These are phyloP conservation scores for Enteromius radiatus DNA, from an alignment of 2,797 vertebrate genomes.

Conservation along the genomic window DNA sequence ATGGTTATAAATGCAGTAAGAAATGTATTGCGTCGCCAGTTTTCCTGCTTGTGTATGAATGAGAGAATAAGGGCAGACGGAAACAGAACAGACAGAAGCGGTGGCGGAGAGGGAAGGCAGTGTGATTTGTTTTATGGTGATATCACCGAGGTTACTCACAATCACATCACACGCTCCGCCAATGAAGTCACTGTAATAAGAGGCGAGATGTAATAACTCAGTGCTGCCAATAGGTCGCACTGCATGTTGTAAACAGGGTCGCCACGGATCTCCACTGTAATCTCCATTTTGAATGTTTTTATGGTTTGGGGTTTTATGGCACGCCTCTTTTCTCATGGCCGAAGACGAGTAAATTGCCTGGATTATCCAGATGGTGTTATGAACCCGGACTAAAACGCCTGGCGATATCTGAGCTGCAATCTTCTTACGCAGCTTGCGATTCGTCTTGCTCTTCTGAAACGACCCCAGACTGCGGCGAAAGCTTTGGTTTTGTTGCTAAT, in stretches of 20 bases:
- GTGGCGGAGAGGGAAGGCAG: background rate
- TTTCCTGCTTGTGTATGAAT: background rate
- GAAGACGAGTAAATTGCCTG: conserved; percentile 15
- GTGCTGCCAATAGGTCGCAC: conserved; percentile 64
- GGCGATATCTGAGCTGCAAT: background rate
- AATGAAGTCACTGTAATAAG: background rate
- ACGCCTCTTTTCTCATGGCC: conserved; percentile 73
- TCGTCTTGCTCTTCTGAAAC: background rate
- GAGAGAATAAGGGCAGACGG: background rate
- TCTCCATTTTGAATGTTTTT: conserved; percentile 89
- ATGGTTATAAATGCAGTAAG: background rate
- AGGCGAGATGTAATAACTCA: conserved; percentile 53
- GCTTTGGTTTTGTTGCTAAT: conserved; percentile 46
- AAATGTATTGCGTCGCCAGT: background rate
- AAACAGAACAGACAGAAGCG: background rate
- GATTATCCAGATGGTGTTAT: conserved; percentile 4
- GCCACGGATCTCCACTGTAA: conserved; percentile 61
- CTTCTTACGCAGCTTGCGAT: background rate
- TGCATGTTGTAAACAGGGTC: conserved; percentile 66
- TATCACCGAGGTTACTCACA: background rate
- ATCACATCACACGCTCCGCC: background rate
- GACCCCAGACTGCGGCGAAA: conserved; percentile 47
- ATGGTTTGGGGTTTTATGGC: conserved; percentile 72
- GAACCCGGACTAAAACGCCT: background rate
- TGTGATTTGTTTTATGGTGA: background rate